Evolutionary conservation across 2,113 vertebrate species (phyloP).

Genomic region (Coracopsis vasa): DNA sequence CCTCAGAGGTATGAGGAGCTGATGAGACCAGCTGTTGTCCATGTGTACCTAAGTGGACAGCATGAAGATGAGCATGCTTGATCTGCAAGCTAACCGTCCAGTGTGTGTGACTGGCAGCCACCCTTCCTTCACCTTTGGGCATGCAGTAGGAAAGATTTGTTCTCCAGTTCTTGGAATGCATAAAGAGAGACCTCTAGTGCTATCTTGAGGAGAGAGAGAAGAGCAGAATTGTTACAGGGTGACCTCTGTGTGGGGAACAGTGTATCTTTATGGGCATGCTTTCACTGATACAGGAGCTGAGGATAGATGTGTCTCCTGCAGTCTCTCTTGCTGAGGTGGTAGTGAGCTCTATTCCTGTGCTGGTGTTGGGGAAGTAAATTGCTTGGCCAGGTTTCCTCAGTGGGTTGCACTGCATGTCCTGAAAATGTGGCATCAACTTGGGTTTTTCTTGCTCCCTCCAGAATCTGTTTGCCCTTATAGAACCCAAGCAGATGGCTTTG

Average conservation of each 20-base stretch:
- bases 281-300: not conserved
- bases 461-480: not conserved
- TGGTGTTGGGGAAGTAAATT: not conserved
- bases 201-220: not conserved
- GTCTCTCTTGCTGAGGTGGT: not conserved
- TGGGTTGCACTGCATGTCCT: not conserved
- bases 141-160: not conserved
- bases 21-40: not conserved
- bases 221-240: not conserved
- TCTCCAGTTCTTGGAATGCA: not conserved
- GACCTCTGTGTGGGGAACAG: not conserved
- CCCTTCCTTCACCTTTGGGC: not conserved
- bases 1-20: not conserved
- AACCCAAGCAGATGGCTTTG: not conserved
- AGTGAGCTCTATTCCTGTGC: not conserved
- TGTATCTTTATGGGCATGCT: not conserved
- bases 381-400: not conserved
- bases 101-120: not conserved
- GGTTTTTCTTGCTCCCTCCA: not conserved
- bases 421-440: not conserved
- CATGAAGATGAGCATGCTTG: not conserved
- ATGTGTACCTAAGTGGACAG: rapidly evolving
- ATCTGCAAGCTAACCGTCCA: not conserved
- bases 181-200: not conserved
- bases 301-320: not conserved